phyloP scores from a whole-genome alignment of 2,113 vertebrate species.

The Lepus americanus region DNA sequence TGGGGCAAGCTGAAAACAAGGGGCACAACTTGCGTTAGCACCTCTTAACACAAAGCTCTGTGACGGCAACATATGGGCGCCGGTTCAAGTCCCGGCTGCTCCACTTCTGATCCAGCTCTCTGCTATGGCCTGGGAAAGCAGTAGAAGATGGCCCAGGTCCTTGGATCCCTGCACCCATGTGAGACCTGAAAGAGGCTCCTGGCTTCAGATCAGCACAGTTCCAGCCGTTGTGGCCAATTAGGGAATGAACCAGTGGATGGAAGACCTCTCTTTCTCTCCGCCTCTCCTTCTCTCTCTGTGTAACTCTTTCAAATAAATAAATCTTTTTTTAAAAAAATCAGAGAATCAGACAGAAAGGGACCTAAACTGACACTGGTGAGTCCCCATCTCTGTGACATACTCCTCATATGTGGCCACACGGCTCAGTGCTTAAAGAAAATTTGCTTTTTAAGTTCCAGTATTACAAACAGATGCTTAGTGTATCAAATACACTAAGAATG shows the following conservation, averaged over 20 bases:
- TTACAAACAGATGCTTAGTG: not conserved
- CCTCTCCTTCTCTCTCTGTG: no score
- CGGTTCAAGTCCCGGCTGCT: no score
- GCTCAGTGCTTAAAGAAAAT: not conserved
- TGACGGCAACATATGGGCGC: not conserved
- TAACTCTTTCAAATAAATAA: no score
- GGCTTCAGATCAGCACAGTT: no score
- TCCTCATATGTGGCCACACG: not conserved
- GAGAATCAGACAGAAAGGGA: not conserved
- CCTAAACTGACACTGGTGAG: not conserved
- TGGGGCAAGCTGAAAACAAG: slow-evolving; percentile 93
- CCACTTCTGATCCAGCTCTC: no score
- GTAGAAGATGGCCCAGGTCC: no score
- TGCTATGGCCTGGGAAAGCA: no score
- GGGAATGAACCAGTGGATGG: no score
- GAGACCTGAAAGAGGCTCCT: no score
- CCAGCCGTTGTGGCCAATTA: no score
- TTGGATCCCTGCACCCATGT: no score
- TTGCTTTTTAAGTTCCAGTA: not conserved
- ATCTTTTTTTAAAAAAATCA: not conserved
- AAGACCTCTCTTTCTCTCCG: no score
- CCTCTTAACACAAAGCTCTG: not conserved
- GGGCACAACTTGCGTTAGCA: not conserved
- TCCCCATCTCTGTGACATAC: not conserved
- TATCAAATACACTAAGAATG: not conserved